Evolutionary conservation across 2,797 vertebrate genomes (phyloP).

Genomic region (Chiroxiphia lanceolata): DNA sequence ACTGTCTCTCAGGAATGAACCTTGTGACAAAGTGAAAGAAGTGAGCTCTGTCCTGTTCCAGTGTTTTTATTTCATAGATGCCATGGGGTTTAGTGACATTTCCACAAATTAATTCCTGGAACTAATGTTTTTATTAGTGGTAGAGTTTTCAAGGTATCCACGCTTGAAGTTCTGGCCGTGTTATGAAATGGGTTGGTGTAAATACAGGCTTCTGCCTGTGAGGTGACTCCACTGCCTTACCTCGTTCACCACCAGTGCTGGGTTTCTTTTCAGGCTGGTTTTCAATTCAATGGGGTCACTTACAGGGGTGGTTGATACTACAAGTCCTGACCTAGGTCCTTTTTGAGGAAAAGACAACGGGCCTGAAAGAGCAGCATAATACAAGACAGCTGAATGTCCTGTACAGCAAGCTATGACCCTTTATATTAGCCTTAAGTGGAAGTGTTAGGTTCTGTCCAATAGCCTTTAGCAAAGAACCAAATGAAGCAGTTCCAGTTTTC

Average conservation of each 20-base stretch:
- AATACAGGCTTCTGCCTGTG: neutral
- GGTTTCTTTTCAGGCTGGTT: neutral
- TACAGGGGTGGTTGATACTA: neutral
- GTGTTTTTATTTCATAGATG: neutral
- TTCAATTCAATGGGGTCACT: neutral
- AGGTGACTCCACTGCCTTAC: neutral
- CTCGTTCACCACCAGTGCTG: neutral
- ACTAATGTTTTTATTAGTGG: neutral
- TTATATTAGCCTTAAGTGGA: neutral
- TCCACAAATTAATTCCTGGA: neutral
- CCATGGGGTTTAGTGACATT: neutral
- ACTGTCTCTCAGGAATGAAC: neutral
- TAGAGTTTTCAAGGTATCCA: neutral
- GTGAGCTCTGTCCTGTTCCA: neutral
- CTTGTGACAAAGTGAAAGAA: neutral
- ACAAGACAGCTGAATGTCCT: neutral
- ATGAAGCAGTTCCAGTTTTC: neutral
- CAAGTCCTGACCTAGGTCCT: neutral
- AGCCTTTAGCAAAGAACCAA: neutral
- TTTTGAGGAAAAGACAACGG: neutral
- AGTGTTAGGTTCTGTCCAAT: neutral
- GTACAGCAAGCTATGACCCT: neutral
- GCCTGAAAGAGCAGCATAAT: neutral
- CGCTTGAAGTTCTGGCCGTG: neutral
- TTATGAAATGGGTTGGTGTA: neutral